Base-by-base conservation (phyloP, 2,888 invertebrate genomes). In the Brachyptera risi region DNA sequence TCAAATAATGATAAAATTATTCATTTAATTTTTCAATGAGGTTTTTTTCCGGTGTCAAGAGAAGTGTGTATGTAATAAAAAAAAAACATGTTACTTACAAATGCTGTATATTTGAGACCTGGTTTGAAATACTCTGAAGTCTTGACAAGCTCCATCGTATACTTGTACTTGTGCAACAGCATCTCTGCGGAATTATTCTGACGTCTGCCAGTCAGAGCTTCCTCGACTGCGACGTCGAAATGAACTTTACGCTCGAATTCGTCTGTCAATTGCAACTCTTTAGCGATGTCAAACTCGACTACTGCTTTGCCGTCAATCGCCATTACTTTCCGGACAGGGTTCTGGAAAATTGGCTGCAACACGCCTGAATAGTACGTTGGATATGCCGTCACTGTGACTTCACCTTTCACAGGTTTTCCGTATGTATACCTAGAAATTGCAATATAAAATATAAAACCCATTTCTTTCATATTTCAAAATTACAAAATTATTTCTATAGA, bases 121-220 rank as follows among this genome's bases (percentile, higher is more conserved):
- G 94, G 95, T 73, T 94, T 93, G 76, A 94, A 97, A 66, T 88
- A 87, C 68, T 90, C 88, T 0, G 95, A 90, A 21, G 88, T 87
- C 68, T 88, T 85, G 19, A 93, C 83, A 57, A 91, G 79, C 62
- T 87, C 83, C 77, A 93, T 80, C 67, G 85, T 84, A 69, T 90
- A 88, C 66, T 85, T 84, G 70, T 89, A 84, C 59, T 86, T 85
- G 74, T 91, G 93, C 5, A 96, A 75, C 59, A 86, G 81, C 37
- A 93, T 79, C 63, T 88, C 80, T 1, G 85, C 79, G 0, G 88
- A 83, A 15, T 87, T 85, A 72, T 92, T 92, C 72, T 95, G 90
- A 68, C 88, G 84, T 56, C 93, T 83, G 15, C 89, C 83, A 1
- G 96, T 96, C 67, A 93, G 80, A 59, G 86, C 86, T 78, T 98